Percentiles rank a stretch among this genome's conserved stretches.
phyloP scores from a whole-genome alignment of 2,888 invertebrate genomes.

The Clusia tigrina region DNA sequence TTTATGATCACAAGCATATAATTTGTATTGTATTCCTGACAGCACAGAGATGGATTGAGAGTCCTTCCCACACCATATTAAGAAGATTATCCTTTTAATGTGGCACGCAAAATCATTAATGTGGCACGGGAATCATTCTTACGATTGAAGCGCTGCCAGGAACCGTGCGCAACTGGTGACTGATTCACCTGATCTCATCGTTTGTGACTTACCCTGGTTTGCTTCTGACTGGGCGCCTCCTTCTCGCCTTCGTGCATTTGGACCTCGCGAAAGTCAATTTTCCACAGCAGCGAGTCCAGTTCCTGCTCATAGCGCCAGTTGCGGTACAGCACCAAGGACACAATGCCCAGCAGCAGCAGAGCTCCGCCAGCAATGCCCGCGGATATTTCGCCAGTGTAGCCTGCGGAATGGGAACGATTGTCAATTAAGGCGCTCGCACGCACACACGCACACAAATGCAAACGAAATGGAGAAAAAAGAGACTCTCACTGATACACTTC shows the following conservation, averaged over 20 bases:
- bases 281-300: conserved; percentile 91
- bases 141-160: no score
- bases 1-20: no score
- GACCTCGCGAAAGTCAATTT: conserved; percentile 90
- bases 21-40: no score
- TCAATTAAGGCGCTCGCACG: neutral
- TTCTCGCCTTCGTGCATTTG: conserved; percentile 73
- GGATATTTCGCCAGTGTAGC: conserved; percentile 83
- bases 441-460: neutral
- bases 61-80: no score
- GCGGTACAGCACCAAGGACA: conserved; percentile 81
- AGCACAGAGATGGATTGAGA: no score
- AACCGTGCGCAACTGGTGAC: no score
- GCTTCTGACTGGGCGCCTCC: conserved; percentile 62
- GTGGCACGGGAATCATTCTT: no score
- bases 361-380: conserved; percentile 82
- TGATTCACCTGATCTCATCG: no score
- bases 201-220: conserved; percentile 60
- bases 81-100: no score
- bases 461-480: no score
- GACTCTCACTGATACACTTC: conserved; percentile 85
- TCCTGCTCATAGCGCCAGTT: conserved; percentile 96
- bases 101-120: no score
- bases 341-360: conserved; percentile 73
- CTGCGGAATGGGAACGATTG: conserved; percentile 67